A percentile compares a stretch with the other conserved stretches of the same genome.
These are phyloP conservation scores for Physella acuta DNA, from an alignment of 1,140 invertebrate species.

Conservation along the genomic window DNA sequence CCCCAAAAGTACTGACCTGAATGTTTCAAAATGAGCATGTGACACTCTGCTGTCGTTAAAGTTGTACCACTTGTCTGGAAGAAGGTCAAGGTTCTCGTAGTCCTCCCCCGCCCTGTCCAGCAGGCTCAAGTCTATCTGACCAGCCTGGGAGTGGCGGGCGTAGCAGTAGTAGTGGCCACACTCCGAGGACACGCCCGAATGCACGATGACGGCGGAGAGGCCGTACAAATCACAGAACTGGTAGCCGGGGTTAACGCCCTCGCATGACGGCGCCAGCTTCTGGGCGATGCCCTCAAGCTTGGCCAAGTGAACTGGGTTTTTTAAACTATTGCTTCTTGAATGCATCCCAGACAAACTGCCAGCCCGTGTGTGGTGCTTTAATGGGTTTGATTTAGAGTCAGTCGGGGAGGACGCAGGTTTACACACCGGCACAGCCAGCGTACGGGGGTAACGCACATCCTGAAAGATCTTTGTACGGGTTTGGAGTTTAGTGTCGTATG, in stretches of 20 bases:
- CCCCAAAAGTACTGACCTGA: constrained; percentile 54
- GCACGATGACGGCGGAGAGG: constrained; percentile 79
- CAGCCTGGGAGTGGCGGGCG: constrained; percentile 63
- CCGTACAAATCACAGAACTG: constrained; percentile 62
- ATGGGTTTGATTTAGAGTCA: background rate
- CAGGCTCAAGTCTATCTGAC: constrained; percentile 32
- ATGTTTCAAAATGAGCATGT: constrained; percentile 65
- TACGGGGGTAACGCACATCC: constrained; percentile 56
- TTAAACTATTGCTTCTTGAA: background rate
- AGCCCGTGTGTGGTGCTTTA: too few species aligned
- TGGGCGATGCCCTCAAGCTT: constrained; percentile 10
- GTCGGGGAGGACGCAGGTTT: background rate
- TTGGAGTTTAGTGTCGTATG: constrained; percentile 73
- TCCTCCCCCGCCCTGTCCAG: constrained; percentile 18
- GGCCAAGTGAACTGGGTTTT: background rate
- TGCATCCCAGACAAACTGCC: background rate
- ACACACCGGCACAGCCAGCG: constrained; percentile 46
- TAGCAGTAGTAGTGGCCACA: constrained; percentile 86
- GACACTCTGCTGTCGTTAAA: constrained; percentile 79
- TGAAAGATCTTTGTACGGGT: constrained; percentile 69
- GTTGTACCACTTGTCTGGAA: constrained; percentile 71
- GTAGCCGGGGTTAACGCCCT: background rate
- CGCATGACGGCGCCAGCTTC: background rate
- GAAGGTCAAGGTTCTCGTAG: constrained; percentile 40
- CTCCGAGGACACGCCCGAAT: constrained; percentile 78